Evolutionary conservation across 2,888 invertebrate species (phyloP).

Genomic region (Hemaris fuciformis): DNA sequence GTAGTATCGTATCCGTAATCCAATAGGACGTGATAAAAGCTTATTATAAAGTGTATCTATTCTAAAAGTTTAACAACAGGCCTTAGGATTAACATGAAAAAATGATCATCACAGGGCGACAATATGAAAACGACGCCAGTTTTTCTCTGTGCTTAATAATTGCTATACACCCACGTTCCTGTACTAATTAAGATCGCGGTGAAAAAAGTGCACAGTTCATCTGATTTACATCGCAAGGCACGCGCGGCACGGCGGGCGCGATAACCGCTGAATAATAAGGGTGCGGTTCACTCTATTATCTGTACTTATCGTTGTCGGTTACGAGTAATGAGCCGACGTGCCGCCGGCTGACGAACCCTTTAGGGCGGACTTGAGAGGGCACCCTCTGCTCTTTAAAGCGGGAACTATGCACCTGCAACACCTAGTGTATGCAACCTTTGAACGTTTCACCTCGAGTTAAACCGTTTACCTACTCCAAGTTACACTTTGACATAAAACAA

Average conservation of each 20-base stretch:
- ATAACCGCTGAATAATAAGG: slow-evolving; percentile 14
- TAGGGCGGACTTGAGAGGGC: background rate
- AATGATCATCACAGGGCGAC: too few relatives aligned
- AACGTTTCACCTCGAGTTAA: background rate
- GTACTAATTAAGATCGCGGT: background rate
- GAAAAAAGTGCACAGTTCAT: background rate
- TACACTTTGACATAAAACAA: too few relatives aligned
- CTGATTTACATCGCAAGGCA: background rate
- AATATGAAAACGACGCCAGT: too few relatives aligned
- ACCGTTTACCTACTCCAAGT: too few relatives aligned
- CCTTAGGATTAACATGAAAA: too few relatives aligned
- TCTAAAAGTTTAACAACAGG: too few relatives aligned
- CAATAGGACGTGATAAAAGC: too few relatives aligned
- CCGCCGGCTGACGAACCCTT: slow-evolving; percentile 23
- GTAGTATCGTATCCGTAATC: too few relatives aligned
- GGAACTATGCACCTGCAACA: background rate
- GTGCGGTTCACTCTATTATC: slow-evolving; percentile 22
- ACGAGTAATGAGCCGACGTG: slow-evolving; percentile 21
- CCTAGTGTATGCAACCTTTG: background rate
- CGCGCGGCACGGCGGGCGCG: background rate
- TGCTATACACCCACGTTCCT: too few relatives aligned
- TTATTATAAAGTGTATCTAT: too few relatives aligned
- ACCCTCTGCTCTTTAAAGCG: background rate
- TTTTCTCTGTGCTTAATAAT: too few relatives aligned
- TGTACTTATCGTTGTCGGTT: slow-evolving; percentile 21